Conservation (phyloP, 2,888 invertebrate genomes). For the Ptychoptera contaminata region DNA sequence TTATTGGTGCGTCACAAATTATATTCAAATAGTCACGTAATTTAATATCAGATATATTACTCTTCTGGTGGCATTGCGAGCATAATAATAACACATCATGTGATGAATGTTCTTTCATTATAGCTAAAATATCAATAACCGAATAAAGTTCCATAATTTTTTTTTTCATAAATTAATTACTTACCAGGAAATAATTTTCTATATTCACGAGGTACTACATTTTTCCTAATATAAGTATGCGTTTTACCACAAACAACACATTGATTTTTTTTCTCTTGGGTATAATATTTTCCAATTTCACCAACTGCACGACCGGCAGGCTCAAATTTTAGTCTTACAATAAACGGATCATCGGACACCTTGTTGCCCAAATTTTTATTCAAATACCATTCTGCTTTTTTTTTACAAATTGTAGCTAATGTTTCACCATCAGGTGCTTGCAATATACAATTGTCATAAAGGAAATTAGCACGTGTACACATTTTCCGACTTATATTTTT, state of each 20-base stretch:
- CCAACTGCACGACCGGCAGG: constrained; percentile 57
- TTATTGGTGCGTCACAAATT: constrained; percentile 47
- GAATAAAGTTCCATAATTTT: neutral
- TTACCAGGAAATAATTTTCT: constrained; percentile 56
- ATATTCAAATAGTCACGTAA: constrained; percentile 41
- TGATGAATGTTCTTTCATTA: constrained; percentile 66
- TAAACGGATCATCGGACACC: constrained; percentile 35
- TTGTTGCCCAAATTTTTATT: constrained; percentile 34
- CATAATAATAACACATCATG: constrained; percentile 68
- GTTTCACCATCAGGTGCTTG: constrained; percentile 63
- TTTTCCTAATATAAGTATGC: constrained; percentile 56
- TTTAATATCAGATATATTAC: constrained; percentile 45
- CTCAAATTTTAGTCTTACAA: constrained; percentile 59
- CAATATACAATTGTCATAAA: constrained; percentile 65
- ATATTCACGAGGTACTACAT: constrained; percentile 71
- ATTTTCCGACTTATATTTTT: constrained; percentile 6
- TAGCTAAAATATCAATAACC: constrained; percentile 29
- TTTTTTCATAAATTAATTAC: constrained; percentile 8
- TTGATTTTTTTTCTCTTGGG: constrained; percentile 50
- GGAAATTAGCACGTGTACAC: constrained; percentile 39
- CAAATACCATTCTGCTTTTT: constrained; percentile 59
- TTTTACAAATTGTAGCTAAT: constrained; percentile 57
- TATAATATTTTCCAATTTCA: constrained; percentile 56
- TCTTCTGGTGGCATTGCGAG: constrained; percentile 49
- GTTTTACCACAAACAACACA: constrained; percentile 64